These are phyloP conservation scores for Diplodus sargus DNA, from an alignment of 2,797 vertebrate genomes.

Conservation along the genomic window DNA sequence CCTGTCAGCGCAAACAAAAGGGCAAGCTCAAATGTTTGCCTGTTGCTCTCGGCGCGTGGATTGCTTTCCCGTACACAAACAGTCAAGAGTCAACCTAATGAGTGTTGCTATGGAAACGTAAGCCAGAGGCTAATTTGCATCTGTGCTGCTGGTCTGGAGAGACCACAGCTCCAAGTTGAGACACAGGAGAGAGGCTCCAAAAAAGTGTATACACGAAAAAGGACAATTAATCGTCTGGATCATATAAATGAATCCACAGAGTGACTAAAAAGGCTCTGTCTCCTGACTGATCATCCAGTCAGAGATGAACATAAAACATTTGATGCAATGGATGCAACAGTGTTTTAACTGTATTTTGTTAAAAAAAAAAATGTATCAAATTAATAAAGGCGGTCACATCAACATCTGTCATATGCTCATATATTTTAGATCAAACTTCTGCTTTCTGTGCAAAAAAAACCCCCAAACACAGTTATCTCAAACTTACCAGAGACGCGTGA, in stretches of 20 bases:
- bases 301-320: neutral
- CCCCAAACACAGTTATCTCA: too few relatives aligned
- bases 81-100: slow-evolving; percentile 63
- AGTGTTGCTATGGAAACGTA: slow-evolving; percentile 73
- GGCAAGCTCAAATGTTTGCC: neutral
- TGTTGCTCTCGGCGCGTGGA: slow-evolving; percentile 20
- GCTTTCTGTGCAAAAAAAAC: too few relatives aligned
- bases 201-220: slow-evolving; percentile 11
- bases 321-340: neutral
- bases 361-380: neutral
- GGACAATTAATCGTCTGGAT: neutral
- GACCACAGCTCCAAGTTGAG: slow-evolving; percentile 17
- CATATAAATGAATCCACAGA: neutral
- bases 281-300: neutral
- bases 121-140: slow-evolving; percentile 66
- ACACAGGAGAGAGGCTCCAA: slow-evolving; percentile 1
- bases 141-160: slow-evolving; percentile 30
- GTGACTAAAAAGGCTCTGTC: neutral
- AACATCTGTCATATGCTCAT: neutral
- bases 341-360: neutral
- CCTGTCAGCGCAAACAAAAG: slow-evolving; percentile 19
- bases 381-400: neutral
- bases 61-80: slow-evolving; percentile 50
- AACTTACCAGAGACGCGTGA: neutral
- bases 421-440: neutral